Evolutionary conservation across 1,140 invertebrate species (phyloP).

Genomic region (Drosophila biarmipes): DNA sequence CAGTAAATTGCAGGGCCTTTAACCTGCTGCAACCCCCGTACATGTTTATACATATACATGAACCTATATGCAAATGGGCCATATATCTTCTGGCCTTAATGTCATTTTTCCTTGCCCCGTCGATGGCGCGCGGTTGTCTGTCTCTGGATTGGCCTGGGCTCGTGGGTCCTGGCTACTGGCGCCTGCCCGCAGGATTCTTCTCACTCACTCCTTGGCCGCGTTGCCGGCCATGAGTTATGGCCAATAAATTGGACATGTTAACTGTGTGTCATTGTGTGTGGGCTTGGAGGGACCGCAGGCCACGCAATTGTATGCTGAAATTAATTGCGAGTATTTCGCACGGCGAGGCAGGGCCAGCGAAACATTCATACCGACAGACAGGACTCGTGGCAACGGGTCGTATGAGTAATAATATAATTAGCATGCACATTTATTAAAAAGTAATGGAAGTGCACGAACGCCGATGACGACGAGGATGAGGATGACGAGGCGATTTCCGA

Average conservation of each 20-base stretch:
- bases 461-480: conserved; percentile 14
- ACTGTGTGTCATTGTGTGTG: conserved; percentile 72
- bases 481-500: conserved; percentile 16
- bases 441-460: conserved; percentile 76
- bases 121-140: conserved; percentile 43
- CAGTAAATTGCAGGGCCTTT: conserved; percentile 67
- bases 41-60: conserved; percentile 25
- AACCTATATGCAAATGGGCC: conserved; percentile 64
- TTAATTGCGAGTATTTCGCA: conserved; percentile 77
- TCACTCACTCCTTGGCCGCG: conserved; percentile 13
- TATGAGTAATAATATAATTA: conserved; percentile 82
- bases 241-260: conserved; percentile 83
- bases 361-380: conserved; percentile 11
- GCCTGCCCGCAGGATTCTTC: conserved; percentile 1
- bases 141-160: conserved; percentile 5
- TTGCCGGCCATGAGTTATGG: conserved; percentile 68
- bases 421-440: conserved; percentile 81
- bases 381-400: conserved; percentile 54
- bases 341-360: conserved; percentile 10
- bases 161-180: neutral
- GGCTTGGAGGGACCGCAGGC: conserved; percentile 68
- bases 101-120: conserved; percentile 71
- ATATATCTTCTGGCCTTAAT: conserved; percentile 78
- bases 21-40: conserved; percentile 26
- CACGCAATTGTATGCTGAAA: conserved; percentile 79